Conservation (phyloP, 2,888 invertebrate genomes). For the Pyralis farinalis region DNA sequence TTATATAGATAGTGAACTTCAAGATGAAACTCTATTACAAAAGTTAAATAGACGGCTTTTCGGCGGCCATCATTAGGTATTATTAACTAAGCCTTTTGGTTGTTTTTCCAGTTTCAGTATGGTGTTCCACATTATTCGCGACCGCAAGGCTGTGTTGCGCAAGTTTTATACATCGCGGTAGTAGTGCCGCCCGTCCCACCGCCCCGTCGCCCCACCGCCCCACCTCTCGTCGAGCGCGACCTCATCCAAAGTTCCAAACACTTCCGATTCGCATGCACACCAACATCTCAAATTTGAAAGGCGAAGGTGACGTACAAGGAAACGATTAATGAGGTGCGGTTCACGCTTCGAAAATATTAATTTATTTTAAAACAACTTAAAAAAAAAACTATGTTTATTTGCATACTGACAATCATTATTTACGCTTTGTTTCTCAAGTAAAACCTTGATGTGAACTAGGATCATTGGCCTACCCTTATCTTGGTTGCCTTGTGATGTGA, state of each 20-base stretch:
- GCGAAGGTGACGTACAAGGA: slow-evolving; percentile 60
- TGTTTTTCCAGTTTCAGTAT: slow-evolving; percentile 9
- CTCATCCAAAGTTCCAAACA: slow-evolving; percentile 51
- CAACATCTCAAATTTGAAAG: slow-evolving; percentile 56
- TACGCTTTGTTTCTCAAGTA: neutral
- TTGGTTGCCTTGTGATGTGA: slow-evolving; percentile 1
- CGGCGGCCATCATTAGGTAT: neutral
- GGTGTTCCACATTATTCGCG: slow-evolving; percentile 62
- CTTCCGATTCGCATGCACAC: slow-evolving; percentile 77
- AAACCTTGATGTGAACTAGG: slow-evolving; percentile 1
- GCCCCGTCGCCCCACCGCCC: slow-evolving; percentile 20
- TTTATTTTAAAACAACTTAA: slow-evolving; percentile 2
- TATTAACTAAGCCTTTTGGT: neutral
- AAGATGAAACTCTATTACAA: no score
- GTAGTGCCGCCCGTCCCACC: slow-evolving; percentile 6
- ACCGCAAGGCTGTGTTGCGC: slow-evolving; percentile 71
- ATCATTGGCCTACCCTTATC: slow-evolving; percentile 6
- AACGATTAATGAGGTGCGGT: slow-evolving; percentile 25
- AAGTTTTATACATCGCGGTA: slow-evolving; percentile 59
- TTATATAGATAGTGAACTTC: no score
- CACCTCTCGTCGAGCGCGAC: slow-evolving; percentile 38
- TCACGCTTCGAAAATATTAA: slow-evolving; percentile 11
- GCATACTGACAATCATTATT: neutral
- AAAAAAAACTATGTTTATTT: slow-evolving; percentile 3
- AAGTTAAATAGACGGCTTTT: no score